Evolutionary conservation across 2,113 vertebrate genomes (phyloP), one percentile per base, ranked within the genome.

Genomic region (Apodemus sylvaticus): DNA sequence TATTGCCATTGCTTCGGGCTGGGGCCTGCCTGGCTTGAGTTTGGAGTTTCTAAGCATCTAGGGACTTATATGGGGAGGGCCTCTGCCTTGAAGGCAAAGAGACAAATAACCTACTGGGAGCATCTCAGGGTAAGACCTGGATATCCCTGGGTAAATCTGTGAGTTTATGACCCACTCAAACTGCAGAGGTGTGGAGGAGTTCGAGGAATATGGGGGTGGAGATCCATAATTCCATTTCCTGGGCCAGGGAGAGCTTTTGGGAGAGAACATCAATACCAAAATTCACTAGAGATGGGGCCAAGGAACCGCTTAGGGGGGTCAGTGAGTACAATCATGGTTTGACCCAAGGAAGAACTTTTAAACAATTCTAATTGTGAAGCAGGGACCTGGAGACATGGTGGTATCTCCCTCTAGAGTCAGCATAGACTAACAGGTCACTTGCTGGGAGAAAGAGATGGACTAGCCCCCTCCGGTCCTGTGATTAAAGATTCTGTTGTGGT

Each of bases 401-500:
- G 76, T 3, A 77, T 42, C 17, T 74, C 66, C 89, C 48, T 94
- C 20, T 26, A 36, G 81, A 82, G 29, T 78, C 60, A 60, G 88
- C 68, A 39, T 4, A 22, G 73, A 76, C 48, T 62, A 45, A 87
- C 2, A 10, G 86, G 26, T 13, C 20, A 11, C 48, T 29, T 68
- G 74, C 22, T n/a, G 74, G 42, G 45, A 55, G 42, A 66, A 2
- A 19, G 73, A 26, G 7, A 1, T 3, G 20, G 79, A 53, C 64
- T 45, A 42, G 9, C n/a, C 70, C 51, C 7, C 48, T 90, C 76
- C 16, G 60, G 81, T 51, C 36, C 29, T 73, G 34, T 53, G 79
- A 89, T 89, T 60, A 90, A 55, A 91, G 66, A 83, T 91, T 83
- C 86, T 96, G 74, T 51, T 94, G 81, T 51, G 68, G 78, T 89